Conservation (phyloP, 2,797 vertebrate genomes). For the Sebastes melanostomus region DNA sequence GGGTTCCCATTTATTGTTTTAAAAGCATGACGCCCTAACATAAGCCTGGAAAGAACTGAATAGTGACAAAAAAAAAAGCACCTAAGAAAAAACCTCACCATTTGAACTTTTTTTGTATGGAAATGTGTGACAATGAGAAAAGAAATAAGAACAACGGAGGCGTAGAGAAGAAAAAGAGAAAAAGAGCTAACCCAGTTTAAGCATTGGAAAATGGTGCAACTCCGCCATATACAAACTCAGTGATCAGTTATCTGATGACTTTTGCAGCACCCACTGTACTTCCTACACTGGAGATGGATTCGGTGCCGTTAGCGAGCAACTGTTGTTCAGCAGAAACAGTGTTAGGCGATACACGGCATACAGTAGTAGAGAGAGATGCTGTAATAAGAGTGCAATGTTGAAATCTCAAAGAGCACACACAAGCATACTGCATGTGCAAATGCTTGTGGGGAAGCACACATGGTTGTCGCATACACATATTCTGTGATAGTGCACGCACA, state of each 20-base stretch:
- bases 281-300: constrained; percentile 53
- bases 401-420: constrained; percentile 24
- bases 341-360: not conserved
- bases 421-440: not conserved
- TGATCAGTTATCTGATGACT: constrained; percentile 40
- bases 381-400: constrained; percentile 45
- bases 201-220: constrained; percentile 42
- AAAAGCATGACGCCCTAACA: constrained; percentile 28
- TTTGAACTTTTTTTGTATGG: constrained; percentile 32
- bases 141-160: constrained; percentile 30
- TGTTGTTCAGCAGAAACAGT: constrained; percentile 28
- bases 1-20: constrained; percentile 34
- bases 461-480: not conserved
- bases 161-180: not conserved
- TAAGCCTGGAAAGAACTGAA: constrained; percentile 61
- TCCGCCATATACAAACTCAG: constrained; percentile 34
- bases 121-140: constrained; percentile 34
- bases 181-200: constrained; percentile 44
- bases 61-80: constrained; percentile 47
- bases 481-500: not conserved
- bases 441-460: not conserved
- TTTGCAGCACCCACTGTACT: constrained; percentile 47
- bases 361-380: constrained; percentile 16
- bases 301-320: not conserved
- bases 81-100: constrained; percentile 30